These are phyloP conservation scores for Dermatophagoides farinae DNA, from an alignment of 1,140 invertebrate genomes.

Conservation along the genomic window DNA sequence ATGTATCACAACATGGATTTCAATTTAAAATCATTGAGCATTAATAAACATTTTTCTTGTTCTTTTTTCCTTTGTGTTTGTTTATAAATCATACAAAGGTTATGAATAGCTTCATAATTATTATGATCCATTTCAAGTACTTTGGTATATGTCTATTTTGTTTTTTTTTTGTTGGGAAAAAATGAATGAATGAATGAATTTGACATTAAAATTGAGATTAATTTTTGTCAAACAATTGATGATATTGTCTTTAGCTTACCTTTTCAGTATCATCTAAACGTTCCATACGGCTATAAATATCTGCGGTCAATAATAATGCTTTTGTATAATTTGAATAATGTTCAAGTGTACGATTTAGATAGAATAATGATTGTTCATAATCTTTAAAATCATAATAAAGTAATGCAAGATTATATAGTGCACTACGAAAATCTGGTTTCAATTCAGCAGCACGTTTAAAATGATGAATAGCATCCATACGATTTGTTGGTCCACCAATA, in stretches of 20 bases:
- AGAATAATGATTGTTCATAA: conserved; percentile 71
- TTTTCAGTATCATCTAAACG: conserved; percentile 79
- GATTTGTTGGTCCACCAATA: neutral
- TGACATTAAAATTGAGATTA: no score
- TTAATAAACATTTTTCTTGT: neutral
- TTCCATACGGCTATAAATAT: conserved; percentile 86
- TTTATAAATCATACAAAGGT: conserved; percentile 82
- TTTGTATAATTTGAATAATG: conserved; percentile 84
- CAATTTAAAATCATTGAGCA: neutral
- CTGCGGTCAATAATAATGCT: conserved; percentile 82
- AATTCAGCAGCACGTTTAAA: neutral
- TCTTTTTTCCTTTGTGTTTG: conserved; percentile 45
- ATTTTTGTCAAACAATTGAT: neutral
- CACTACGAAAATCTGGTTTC: conserved; percentile 46
- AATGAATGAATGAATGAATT: no score
- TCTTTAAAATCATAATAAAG: conserved; percentile 64
- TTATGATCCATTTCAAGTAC: conserved; percentile 66
- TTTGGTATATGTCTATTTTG: conserved; percentile 64
- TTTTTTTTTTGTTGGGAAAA: no score
- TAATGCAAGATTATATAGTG: conserved; percentile 80
- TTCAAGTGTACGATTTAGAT: conserved; percentile 68
- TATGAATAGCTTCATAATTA: conserved; percentile 83
- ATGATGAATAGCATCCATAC: conserved; percentile 2
- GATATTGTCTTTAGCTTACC: conserved; percentile 30
- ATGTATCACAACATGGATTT: neutral